Conservation (phyloP, 2,888 invertebrate genomes). For the Leptinotarsa haldemani region DNA sequence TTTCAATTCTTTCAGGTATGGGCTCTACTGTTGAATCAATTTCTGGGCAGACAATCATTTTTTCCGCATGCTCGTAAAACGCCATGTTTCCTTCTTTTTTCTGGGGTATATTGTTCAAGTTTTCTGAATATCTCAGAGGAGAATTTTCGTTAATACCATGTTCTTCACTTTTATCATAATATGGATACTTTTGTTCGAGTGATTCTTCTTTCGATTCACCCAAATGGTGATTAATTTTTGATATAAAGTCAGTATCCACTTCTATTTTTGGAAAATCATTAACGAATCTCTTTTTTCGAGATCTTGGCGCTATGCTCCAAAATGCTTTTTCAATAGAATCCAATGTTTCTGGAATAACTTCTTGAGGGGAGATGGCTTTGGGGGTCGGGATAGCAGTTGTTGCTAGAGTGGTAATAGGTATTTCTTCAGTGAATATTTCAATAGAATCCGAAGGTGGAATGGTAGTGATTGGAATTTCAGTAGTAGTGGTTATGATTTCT, state of each 20-base stretch:
- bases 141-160: conserved; percentile 68
- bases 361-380: background rate
- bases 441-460: conserved; percentile 28
- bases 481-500: conserved; percentile 32
- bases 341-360: conserved; percentile 25
- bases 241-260: conserved; percentile 55
- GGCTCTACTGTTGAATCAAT: conserved; percentile 70
- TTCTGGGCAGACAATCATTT: conserved; percentile 68
- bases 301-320: conserved; percentile 23
- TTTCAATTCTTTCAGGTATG: conserved; percentile 66
- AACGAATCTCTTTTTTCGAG: conserved; percentile 44
- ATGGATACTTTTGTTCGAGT: conserved; percentile 72
- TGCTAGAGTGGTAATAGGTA: conserved; percentile 42
- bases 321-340: conserved; percentile 32
- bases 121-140: conserved; percentile 75
- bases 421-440: conserved; percentile 39
- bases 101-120: conserved; percentile 72
- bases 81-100: conserved; percentile 76
- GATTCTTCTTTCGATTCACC: conserved; percentile 43
- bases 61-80: conserved; percentile 75
- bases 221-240: conserved; percentile 51
- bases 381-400: conserved; percentile 44
- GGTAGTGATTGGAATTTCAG: conserved; percentile 29
- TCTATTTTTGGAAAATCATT: conserved; percentile 54
- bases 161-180: conserved; percentile 67